Base-by-base conservation (phyloP, 1,140 invertebrate genomes). In the Drosophila ficusphila region DNA sequence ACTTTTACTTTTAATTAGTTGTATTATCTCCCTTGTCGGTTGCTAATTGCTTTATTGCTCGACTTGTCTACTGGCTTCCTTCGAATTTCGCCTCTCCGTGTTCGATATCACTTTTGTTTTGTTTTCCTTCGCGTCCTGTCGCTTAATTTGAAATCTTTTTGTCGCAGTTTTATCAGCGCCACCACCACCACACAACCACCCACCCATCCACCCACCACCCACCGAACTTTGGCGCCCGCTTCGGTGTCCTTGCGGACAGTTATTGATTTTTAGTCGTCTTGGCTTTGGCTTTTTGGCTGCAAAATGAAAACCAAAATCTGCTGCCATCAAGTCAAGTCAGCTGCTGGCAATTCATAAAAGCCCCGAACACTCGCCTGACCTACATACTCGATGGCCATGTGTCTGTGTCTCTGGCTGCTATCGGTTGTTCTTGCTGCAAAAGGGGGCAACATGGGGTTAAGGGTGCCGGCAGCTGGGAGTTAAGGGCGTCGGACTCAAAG, bases 1-100 rank as follows among this genome's bases (percentile, higher is more conserved):
- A 86, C 82, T 86, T 86, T 86, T 82, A 81, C 82, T 88, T 88
- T 86, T 86, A 86, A 86, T 86, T 86, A 86, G 81, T 88, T 88
- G 81, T 86, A 86, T 86, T 86, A 88, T 86, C 82, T 88, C 77
- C 77, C 82, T 82, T 77, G 82, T 88, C 71, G 83, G 36, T 86
- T 70, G 77, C 82, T 86, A 86, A 86, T 86, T 86, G 82, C 81
- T 86, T 86, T 86, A 86, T 86, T 86, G 69, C 82, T 76, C 41
- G 52, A 68, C 60, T 68, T 67, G 61, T 68, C 34, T 38, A 27
- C 36, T 31, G 48, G 36, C 29, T 29, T 31, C 16, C 54, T 18
- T 27, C 29, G 29, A 46, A 48, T 31, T 56, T 19, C 29, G 4
- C 16, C 33, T 7, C 31, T 29, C 18, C 27, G 23, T 25, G 53